Evolutionary conservation across 2,797 vertebrate genomes (phyloP), one percentile per base, ranked within the genome.

Genomic region (Ciconia nigra): DNA sequence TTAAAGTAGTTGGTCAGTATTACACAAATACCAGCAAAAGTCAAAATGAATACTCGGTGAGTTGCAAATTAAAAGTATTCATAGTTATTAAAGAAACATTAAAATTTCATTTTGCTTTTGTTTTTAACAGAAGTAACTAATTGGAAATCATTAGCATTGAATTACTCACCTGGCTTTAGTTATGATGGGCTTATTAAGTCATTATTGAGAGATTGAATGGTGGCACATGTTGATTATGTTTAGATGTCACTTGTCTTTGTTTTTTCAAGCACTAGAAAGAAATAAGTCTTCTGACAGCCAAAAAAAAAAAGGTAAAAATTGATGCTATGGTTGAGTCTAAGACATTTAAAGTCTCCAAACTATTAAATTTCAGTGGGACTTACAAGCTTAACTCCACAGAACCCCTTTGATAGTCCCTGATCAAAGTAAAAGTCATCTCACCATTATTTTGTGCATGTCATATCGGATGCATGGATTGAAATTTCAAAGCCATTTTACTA

Each of bases 121-220:
- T 77, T 92, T 90, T 86, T 66, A 24, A 77, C 87, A 86, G 49
- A 9, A 62, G 16, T 33, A 84, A 69, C 46, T 88, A 78, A 70
- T 87, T 93, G 47, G 65, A 87, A 90, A 74, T 63, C 87, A 93
- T 96, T 90, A 93, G 13, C 39, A 63, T 71, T 47, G 69, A 87
- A 93, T 97, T 70, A 85, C 69, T 95, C 69, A 93, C 51, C 24
- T 93, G 88, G n/a, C 41, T 91, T 87, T 80, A 67, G 73, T 74
- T 84, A 59, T 84, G 47, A 87, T 84, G 88, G 22, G 28, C 82
- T 94, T 88, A 94, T 88, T 77, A 87, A 96, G 72, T 87, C 4
- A 11, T 92, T 92, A 80, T 29, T 85, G 54, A 83, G 44, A 90
- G 70, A 89, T 24, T 71, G 76, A 93, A 49, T n/a, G 37, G 51